These are phyloP conservation scores for Saccopteryx bilineata DNA, from an alignment of 2,113 vertebrate species.

Conservation along the genomic window DNA sequence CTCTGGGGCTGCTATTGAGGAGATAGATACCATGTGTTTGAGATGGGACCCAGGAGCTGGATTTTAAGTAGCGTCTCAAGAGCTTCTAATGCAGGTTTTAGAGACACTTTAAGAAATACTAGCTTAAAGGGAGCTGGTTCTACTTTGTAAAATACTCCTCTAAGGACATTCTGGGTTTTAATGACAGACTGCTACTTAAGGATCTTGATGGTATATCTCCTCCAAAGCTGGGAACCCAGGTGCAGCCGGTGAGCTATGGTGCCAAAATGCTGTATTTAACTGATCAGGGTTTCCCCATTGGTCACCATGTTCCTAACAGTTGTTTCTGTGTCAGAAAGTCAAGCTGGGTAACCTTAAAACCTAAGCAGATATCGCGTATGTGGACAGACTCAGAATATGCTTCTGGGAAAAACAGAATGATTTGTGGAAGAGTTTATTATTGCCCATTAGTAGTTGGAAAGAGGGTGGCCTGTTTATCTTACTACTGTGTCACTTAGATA, in stretches of 20 bases:
- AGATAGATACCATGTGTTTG: background rate
- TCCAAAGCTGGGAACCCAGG: background rate
- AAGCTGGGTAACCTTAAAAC: background rate
- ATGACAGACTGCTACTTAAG: background rate
- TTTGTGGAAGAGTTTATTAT: background rate
- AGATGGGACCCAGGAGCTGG: background rate
- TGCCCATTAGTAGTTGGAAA: background rate
- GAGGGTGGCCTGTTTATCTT: background rate
- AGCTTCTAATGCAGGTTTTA: background rate
- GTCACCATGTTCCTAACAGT: background rate
- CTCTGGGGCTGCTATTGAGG: background rate
- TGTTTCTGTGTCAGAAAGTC: constrained; percentile 3
- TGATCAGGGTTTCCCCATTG: background rate
- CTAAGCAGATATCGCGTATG: background rate
- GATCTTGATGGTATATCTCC: background rate
- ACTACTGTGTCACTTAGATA: background rate
- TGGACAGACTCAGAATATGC: background rate
- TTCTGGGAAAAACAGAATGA: background rate
- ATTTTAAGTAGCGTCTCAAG: background rate
- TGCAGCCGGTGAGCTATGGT: background rate
- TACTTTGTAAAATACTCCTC: constrained; percentile 44
- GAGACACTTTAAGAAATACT: background rate
- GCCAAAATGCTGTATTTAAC: background rate
- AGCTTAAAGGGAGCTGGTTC: background rate
- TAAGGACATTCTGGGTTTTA: background rate